These are phyloP conservation scores for Bombus soroeensis DNA, from an alignment of 1,140 invertebrate species.

Conservation along the genomic window DNA sequence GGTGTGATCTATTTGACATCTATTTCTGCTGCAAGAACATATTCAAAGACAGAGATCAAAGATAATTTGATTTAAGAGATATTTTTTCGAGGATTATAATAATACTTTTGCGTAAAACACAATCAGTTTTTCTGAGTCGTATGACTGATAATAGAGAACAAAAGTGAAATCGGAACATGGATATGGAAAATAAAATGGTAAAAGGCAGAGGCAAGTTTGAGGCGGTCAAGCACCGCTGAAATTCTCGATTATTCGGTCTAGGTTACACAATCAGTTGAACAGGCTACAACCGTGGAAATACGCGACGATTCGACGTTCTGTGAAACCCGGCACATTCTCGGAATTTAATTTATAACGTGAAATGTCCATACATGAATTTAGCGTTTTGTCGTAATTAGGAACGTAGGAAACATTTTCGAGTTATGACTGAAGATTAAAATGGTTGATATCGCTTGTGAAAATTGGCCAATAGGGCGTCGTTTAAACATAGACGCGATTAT, in stretches of 20 bases:
- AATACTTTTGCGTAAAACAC: too few species aligned
- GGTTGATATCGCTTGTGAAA: not conserved
- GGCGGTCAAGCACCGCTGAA: not conserved
- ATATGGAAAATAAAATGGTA: constrained; percentile 18
- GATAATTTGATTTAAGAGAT: too few species aligned
- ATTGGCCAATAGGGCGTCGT: not conserved
- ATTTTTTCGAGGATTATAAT: not conserved
- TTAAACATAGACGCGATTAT: not conserved
- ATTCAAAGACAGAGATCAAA: not conserved
- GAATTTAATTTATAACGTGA: constrained; percentile 1
- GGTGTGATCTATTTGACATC: not conserved
- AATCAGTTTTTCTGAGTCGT: too few species aligned
- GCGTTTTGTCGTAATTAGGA: not conserved
- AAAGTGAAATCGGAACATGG: not conserved
- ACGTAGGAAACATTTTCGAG: too few species aligned
- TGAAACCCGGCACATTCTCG: not conserved
- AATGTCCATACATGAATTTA: not conserved
- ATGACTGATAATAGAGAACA: not conserved
- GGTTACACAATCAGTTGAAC: not conserved
- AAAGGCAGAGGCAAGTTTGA: not conserved
- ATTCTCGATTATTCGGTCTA: constrained; percentile 2
- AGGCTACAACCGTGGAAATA: not conserved
- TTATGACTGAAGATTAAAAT: too few species aligned
- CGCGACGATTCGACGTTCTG: not conserved
- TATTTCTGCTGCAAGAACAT: not conserved